Percentiles rank a stretch among this genome's conserved stretches.
Evolutionary conservation across 2,888 invertebrate species (phyloP).

Genomic region (Polydrusus tereticollis): DNA sequence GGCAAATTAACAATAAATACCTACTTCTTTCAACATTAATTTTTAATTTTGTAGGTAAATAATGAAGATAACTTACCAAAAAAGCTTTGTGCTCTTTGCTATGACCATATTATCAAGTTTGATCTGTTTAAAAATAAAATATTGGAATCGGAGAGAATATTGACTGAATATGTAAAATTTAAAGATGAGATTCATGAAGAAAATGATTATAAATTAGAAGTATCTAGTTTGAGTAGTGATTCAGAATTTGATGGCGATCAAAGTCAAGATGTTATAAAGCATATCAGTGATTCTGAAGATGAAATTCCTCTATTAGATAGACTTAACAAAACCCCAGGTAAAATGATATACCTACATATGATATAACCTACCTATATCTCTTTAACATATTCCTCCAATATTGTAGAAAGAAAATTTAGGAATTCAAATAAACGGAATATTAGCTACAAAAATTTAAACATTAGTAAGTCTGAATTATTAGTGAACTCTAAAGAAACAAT

Average conservation of each 20-base stretch:
- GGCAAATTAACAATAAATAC: no score
- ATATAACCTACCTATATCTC: not conserved
- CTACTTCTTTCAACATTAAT: not conserved
- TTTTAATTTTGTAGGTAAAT: not conserved
- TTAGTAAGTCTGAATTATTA: not conserved
- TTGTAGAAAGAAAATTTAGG: not conserved
- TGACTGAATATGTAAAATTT: not conserved
- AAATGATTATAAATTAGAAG: not conserved
- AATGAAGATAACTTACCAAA: constrained; percentile 24
- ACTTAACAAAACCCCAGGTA: not conserved
- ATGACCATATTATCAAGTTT: constrained; percentile 35
- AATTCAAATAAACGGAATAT: not conserved
- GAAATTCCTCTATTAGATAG: constrained; percentile 18
- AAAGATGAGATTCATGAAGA: not conserved
- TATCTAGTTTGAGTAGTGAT: not conserved
- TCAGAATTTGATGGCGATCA: not conserved
- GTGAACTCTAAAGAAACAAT: not conserved
- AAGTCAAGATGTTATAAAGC: not conserved
- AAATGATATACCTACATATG: no score
- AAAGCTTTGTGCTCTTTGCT: constrained; percentile 31
- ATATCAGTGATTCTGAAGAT: constrained; percentile 18
- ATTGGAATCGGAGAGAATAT: constrained; percentile 25
- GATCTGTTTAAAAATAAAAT: constrained; percentile 30
- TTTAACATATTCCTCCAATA: not conserved
- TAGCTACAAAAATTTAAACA: no score